A percentile compares a stretch with the other conserved stretches of the same genome.
Evolutionary conservation across 2,888 invertebrate species (phyloP).

Genomic region (Cistogaster globosa): DNA sequence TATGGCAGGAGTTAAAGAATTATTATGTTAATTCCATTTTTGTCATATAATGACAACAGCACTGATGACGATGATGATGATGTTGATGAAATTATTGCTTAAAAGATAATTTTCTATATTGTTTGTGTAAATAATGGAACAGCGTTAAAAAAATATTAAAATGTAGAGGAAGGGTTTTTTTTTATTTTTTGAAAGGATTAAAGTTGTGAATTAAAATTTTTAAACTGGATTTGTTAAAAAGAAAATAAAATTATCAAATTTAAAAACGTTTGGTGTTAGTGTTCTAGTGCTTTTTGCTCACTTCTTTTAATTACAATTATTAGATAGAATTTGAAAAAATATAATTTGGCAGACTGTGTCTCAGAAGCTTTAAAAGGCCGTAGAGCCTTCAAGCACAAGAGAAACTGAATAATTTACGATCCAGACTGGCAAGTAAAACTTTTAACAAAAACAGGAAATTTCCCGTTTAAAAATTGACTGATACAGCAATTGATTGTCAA

Average conservation of each 20-base stretch:
- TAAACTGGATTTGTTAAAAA: background rate
- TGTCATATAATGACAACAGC: constrained; percentile 40
- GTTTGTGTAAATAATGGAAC: constrained; percentile 63
- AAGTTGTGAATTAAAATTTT: background rate
- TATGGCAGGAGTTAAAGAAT: constrained; percentile 63
- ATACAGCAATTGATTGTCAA: too few relatives aligned
- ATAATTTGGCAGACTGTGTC: too few relatives aligned
- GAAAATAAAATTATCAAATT: too few relatives aligned
- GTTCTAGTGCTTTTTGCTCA: background rate
- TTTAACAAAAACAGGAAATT: too few relatives aligned
- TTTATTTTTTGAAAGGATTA: too few relatives aligned
- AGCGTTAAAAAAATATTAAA: background rate
- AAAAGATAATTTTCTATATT: constrained; percentile 71
- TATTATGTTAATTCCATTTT: constrained; percentile 71
- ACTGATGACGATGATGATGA: constrained; percentile 21
- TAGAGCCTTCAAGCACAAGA: too few relatives aligned
- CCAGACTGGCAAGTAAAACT: too few relatives aligned
- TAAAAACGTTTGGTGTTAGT: background rate
- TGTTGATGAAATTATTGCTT: constrained; percentile 71
- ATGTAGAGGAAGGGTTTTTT: background rate
- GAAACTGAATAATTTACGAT: too few relatives aligned
- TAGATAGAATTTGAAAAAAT: too few relatives aligned
- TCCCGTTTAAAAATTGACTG: too few relatives aligned
- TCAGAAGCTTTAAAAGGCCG: too few relatives aligned
- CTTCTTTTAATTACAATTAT: too few relatives aligned